Conservation (phyloP, 2,797 vertebrate genomes). For the Schizopygopsis malacanthus region DNA sequence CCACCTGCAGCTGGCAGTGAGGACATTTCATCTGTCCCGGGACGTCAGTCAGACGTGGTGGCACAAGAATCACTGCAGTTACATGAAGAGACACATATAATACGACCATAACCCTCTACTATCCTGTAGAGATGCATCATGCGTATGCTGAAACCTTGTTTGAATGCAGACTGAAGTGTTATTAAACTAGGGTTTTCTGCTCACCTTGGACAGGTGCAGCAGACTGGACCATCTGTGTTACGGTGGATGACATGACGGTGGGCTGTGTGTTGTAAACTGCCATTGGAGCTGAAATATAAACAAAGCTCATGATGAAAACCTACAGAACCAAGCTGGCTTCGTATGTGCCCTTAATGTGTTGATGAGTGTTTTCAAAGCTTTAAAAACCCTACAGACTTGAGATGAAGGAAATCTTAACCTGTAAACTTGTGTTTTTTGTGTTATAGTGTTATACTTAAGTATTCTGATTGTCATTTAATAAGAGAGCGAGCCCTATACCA, state of each 20-base stretch:
- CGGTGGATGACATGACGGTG: neutral
- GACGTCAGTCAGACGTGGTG: slow-evolving; percentile 23
- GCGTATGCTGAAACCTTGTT: neutral
- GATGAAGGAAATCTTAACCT: neutral
- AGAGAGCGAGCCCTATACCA: neutral
- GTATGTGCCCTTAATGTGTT: neutral
- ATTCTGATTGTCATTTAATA: neutral
- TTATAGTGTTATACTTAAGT: neutral
- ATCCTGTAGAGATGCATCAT: neutral
- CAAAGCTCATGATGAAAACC: neutral
- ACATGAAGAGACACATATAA: neutral
- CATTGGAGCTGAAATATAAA: neutral
- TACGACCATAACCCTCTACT: neutral
- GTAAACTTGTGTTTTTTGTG: neutral
- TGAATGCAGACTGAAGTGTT: neutral
- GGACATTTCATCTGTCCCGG: slow-evolving; percentile 76
- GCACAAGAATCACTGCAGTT: slow-evolving; percentile 59
- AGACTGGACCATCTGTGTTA: too few species aligned
- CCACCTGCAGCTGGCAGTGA: slow-evolving; percentile 72
- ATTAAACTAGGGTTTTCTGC: neutral
- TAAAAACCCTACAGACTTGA: neutral
- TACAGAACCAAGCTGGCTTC: neutral
- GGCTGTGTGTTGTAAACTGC: neutral
- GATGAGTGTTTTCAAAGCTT: neutral
- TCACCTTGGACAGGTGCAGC: neutral